Evolutionary conservation across 1,140 invertebrate genomes (phyloP).

Genomic region (Hypsibius dujardini): DNA sequence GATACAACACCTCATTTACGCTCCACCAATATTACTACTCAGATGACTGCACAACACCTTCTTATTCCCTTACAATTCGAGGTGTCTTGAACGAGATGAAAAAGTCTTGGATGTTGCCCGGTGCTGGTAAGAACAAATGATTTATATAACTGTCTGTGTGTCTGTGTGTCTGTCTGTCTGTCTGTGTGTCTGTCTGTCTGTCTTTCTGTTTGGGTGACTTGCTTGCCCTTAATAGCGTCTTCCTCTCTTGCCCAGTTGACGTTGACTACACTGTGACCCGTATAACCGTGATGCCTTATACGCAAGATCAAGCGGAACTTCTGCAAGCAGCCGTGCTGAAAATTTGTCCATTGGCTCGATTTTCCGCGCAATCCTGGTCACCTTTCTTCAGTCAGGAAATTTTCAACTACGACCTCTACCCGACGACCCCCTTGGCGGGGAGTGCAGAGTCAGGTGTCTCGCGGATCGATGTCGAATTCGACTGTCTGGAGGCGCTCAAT

Average conservation of each 20-base stretch:
- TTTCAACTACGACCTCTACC: not conserved
- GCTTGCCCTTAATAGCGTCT: too few relatives aligned
- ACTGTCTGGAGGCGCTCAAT: not conserved
- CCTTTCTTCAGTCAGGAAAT: not conserved
- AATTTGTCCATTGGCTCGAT: not conserved
- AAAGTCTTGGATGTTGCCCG: constrained; percentile 1
- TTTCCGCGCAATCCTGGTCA: not conserved
- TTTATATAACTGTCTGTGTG: too few relatives aligned
- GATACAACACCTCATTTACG: too few relatives aligned
- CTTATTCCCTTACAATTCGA: not conserved
- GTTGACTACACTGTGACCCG: not conserved
- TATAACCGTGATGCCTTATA: not conserved
- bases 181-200: too few relatives aligned
- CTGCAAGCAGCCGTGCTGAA: constrained; percentile 3
- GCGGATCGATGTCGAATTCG: constrained; percentile 1
- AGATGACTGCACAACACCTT: too few relatives aligned
- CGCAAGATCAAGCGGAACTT: not conserved
- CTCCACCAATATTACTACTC: too few relatives aligned
- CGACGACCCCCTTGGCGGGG: not conserved
- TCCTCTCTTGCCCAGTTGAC: too few relatives aligned
- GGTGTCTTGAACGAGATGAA: constrained; percentile 5
- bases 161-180: too few relatives aligned
- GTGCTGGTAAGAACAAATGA: too few relatives aligned
- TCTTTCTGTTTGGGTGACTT: too few relatives aligned
- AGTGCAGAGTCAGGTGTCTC: not conserved